Conservation (phyloP, 2,888 invertebrate species). For the Ecliptopera silaceata region DNA sequence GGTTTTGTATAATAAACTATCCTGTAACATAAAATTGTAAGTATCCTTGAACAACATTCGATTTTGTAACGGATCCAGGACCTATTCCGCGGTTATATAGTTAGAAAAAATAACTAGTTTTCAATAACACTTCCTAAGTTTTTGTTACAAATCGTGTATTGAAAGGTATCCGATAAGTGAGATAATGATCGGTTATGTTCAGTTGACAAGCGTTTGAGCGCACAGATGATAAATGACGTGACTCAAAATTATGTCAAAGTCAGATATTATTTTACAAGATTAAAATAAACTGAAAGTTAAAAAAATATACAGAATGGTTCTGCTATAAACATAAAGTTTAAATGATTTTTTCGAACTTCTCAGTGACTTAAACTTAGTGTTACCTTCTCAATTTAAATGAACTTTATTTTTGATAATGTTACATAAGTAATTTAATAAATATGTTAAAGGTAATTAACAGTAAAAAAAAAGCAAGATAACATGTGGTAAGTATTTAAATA, state of each 20-base stretch:
- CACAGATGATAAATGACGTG: conserved; percentile 46
- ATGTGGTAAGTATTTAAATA: too few relatives aligned
- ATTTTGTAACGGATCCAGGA: background rate
- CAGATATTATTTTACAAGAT: conserved; percentile 27
- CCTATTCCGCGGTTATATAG: conserved; percentile 14
- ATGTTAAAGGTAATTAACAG: too few relatives aligned
- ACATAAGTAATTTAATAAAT: too few relatives aligned
- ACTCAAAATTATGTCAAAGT: conserved; percentile 44
- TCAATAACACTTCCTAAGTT: conserved; percentile 44
- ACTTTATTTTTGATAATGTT: too few relatives aligned
- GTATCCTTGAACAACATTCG: background rate
- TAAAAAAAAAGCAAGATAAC: too few relatives aligned
- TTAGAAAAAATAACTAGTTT: conserved; percentile 26
- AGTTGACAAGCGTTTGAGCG: conserved; percentile 41
- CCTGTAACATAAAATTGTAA: too few relatives aligned
- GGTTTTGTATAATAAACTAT: too few relatives aligned
- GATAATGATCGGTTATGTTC: conserved; percentile 39
- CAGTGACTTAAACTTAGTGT: too few relatives aligned
- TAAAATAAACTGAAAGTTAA: conserved; percentile 30
- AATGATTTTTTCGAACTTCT: too few relatives aligned
- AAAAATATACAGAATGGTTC: background rate
- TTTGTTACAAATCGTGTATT: conserved; percentile 32
- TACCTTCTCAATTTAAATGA: too few relatives aligned
- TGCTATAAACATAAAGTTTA: too few relatives aligned
- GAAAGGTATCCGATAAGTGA: conserved; percentile 22